Percentiles rank a stretch among this genome's conserved stretches.
Conservation (phyloP, 2,113 vertebrate species). For the Brachypodius melanocephalos region DNA sequence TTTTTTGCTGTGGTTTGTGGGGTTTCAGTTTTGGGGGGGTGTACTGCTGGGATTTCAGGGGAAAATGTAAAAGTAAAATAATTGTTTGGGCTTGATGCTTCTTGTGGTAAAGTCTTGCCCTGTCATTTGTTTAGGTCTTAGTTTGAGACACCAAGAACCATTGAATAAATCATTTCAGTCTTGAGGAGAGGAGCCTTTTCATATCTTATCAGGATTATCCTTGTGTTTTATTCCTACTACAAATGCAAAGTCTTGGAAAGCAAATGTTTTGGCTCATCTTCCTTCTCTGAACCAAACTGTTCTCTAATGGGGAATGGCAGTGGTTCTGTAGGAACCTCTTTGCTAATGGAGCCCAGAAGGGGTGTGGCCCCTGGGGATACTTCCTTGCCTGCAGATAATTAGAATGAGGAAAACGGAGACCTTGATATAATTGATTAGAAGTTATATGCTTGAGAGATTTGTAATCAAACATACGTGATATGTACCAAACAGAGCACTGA, state of each 20-base stretch:
- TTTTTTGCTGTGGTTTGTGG: neutral
- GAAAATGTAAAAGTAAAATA: neutral
- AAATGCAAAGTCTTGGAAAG: neutral
- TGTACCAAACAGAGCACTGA: neutral
- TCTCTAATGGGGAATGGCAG: neutral
- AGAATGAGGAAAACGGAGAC: neutral
- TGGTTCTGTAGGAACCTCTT: neutral
- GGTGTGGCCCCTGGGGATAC: neutral
- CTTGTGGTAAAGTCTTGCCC: neutral
- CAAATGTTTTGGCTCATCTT: neutral
- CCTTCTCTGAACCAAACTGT: neutral
- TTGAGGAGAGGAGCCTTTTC: neutral
- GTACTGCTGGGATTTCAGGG: neutral
- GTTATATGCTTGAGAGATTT: neutral
- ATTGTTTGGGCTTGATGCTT: neutral
- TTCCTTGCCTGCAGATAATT: neutral
- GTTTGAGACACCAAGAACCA: neutral
- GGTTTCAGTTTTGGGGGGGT: neutral
- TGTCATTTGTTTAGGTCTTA: neutral
- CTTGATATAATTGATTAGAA: slow-evolving; percentile 10
- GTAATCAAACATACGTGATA: neutral
- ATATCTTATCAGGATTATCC: neutral
- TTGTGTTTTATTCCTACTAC: neutral
- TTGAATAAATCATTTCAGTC: neutral
- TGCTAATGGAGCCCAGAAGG: neutral